Evolutionary conservation across 2,113 vertebrate species (phyloP), one percentile per base, ranked within the genome.

Genomic region (Puma concolor): DNA sequence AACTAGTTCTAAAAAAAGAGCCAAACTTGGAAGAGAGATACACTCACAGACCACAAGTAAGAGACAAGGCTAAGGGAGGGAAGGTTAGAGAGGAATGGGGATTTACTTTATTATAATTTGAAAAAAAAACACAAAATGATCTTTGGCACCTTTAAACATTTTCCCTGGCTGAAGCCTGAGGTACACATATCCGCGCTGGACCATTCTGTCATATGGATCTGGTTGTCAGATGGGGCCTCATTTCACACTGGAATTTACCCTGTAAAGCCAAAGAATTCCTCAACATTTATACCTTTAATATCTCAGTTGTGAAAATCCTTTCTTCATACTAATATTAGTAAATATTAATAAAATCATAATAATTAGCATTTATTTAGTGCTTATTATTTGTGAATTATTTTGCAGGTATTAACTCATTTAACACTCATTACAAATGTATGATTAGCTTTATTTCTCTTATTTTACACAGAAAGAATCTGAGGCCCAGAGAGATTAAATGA

Each of bases 1-100:
- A 98, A 94, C 91, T 41, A 86, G 89, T 76, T 95, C 96, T 96
- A 94, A 93, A 98, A 97, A 92, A 93, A 85, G 95, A 97, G 92
- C 63, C 66, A 50, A 87, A 76, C 63, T 66, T 72, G 50, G 88
- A 94, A 92, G 80, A 98, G 85, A 94, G 81, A 71, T 16, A 63
- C 66, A 69, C 67, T 66, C 52, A 36, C 84, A 96, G 85, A 83
- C 91, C 97, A 74, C 0, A 86, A 88, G 67, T 57, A 48, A 87
- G 77, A 93, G 84, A 50, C 5, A 44, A 77, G 2, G 31, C 31
- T 27, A 8, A 54, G n/a, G 15, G 71, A 79, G n/a, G 44, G 82
- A 69, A n/a, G 41, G 41, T 69, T 57, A 82, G 54, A 87, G 15
- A 52, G 44, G 69, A 57, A 72, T 0, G 15, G n/a, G 69, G 74